Conservation (phyloP, 1,140 invertebrate genomes). For the Rhagoletis pomonella region DNA sequence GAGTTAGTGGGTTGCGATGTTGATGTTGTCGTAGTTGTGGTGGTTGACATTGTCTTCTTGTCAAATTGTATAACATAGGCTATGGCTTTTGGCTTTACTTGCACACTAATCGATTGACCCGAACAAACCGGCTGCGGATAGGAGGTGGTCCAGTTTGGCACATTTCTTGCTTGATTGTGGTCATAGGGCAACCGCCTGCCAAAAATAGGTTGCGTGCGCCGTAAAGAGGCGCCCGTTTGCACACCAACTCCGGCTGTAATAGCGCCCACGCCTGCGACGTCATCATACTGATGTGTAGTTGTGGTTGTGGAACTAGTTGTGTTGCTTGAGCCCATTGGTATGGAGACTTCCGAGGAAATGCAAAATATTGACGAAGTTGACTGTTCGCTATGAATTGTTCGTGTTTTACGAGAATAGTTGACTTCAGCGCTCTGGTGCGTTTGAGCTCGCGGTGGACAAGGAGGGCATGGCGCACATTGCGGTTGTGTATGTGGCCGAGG, state of each 20-base stretch:
- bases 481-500: neutral
- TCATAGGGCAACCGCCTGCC: constrained; percentile 48
- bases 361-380: constrained; percentile 65
- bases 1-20: neutral
- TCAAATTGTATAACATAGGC: constrained; percentile 64
- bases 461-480: neutral
- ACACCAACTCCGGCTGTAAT: constrained; percentile 52
- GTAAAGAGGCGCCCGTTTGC: constrained; percentile 55
- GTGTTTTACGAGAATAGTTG: neutral
- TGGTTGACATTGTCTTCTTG: neutral
- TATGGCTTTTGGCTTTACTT: constrained; percentile 60
- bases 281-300: constrained; percentile 71
- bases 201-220: constrained; percentile 56
- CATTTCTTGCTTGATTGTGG: too few species aligned
- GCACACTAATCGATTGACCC: constrained; percentile 55
- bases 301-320: constrained; percentile 63
- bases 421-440: neutral
- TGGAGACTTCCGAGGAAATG: constrained; percentile 70
- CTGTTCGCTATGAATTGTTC: constrained; percentile 47
- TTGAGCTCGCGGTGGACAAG: neutral
- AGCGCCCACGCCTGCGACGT: constrained; percentile 61
- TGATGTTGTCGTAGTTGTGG: constrained; percentile 30
- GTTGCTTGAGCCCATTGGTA: constrained; percentile 65
- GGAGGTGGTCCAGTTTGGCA: neutral
- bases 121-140: constrained; percentile 24